A percentile compares a stretch with the other conserved stretches of the same genome.
Evolutionary conservation across 2,113 vertebrate species (phyloP).

Genomic region (Syngnathus scovelli): DNA sequence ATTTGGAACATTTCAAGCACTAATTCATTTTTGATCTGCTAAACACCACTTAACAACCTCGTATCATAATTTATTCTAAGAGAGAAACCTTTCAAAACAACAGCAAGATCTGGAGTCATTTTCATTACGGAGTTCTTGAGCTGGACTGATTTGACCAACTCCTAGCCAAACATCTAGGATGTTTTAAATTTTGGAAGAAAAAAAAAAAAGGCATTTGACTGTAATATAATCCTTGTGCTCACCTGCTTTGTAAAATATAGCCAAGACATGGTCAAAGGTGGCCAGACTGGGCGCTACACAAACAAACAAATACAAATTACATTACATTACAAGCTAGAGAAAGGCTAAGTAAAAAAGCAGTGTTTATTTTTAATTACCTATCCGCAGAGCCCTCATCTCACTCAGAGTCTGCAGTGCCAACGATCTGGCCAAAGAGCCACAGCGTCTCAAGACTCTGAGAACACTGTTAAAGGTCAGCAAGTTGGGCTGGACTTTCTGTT

Average conservation of each 20-base stretch:
- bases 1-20: too few species aligned
- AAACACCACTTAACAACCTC: too few species aligned
- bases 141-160: not conserved
- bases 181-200: too few species aligned
- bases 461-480: constrained; percentile 84
- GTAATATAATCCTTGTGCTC: constrained; percentile 13
- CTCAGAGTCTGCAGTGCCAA: constrained; percentile 64
- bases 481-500: constrained; percentile 81
- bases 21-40: too few species aligned
- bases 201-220: too few species aligned
- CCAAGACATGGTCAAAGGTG: constrained; percentile 77
- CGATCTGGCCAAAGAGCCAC: constrained; percentile 63
- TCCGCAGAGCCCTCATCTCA: constrained; percentile 86
- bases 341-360: not conserved
- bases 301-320: constrained; percentile 3
- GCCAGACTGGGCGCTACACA: constrained; percentile 81
- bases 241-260: constrained; percentile 75
- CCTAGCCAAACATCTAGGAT: not conserved
- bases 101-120: too few species aligned
- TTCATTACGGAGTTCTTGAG: not conserved
- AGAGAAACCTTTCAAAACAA: not conserved
- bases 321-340: not conserved
- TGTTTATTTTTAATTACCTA: constrained; percentile 67
- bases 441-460: constrained; percentile 75
- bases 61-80: too few species aligned